Conservation (phyloP, 2,797 vertebrate genomes). For the Acipenser transmontanus region DNA sequence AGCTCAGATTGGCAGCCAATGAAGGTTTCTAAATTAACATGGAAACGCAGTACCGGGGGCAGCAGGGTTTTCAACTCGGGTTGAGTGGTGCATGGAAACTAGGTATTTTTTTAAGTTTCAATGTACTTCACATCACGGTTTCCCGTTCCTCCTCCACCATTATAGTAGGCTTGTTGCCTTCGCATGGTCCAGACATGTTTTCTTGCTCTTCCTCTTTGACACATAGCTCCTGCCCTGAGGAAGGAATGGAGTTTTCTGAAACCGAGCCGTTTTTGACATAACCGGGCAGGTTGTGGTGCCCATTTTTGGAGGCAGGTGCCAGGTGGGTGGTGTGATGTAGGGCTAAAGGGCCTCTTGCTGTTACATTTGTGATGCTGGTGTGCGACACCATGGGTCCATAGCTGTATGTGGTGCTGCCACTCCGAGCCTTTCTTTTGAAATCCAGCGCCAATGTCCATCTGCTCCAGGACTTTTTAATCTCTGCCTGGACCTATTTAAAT, state of each 20-base stretch:
- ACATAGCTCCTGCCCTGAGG: slow-evolving; percentile 75
- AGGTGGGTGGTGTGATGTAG: slow-evolving; percentile 83
- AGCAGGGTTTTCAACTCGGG: too few relatives aligned
- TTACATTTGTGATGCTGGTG: slow-evolving; percentile 95
- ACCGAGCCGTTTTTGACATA: slow-evolving; percentile 86
- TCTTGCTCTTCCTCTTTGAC: slow-evolving; percentile 78
- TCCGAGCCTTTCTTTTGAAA: slow-evolving; percentile 92
- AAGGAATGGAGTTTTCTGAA: slow-evolving; percentile 82
- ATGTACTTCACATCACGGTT: slow-evolving; percentile 78
- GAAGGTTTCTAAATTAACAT: too few relatives aligned
- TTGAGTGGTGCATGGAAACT: too few relatives aligned
- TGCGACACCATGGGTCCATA: slow-evolving; percentile 98
- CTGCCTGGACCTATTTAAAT: slow-evolving; percentile 82
- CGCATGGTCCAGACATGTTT: slow-evolving; percentile 53
- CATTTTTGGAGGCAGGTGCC: slow-evolving; percentile 71
- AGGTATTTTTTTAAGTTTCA: not conserved
- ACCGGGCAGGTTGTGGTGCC: slow-evolving; percentile 82
- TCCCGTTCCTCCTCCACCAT: slow-evolving; percentile 87
- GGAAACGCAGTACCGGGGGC: too few relatives aligned
- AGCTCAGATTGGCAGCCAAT: too few relatives aligned
- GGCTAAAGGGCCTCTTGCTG: slow-evolving; percentile 72
- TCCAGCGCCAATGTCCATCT: slow-evolving; percentile 90
- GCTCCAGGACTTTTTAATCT: slow-evolving; percentile 97
- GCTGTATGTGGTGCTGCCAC: slow-evolving; percentile 93
- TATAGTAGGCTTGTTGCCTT: slow-evolving; percentile 63